Base-by-base conservation (phyloP, 1,140 invertebrate species). In the Homalodisca vitripennis region DNA sequence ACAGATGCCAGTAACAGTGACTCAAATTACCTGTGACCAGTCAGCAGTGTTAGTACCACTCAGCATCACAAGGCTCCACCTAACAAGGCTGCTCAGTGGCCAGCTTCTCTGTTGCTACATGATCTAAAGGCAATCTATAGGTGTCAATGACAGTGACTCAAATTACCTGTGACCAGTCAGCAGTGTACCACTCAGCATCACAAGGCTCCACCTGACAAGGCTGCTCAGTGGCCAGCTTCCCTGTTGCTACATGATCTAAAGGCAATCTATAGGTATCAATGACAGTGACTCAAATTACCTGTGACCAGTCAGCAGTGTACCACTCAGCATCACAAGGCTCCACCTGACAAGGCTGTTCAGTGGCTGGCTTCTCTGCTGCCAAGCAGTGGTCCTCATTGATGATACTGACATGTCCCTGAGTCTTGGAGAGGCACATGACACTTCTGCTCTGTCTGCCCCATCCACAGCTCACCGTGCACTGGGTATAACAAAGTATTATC, bases 381-480 rank as follows among this genome's bases (percentile, higher is more conserved):
- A 74, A 66, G 69, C 82, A 84, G 3, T 75, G 67, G 10, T 77
- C 74, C 1, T 74, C 70, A 24, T 75, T 6, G 31, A 70, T 51
- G 17, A 77, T 53, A 74, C 70, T 48, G 29, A 34, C 34, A 74
- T 75, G 67, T 78, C 81, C 24, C 31, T 81, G 80, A 1, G 62
- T 77, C 29, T 68, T 71, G 47, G 69, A 75, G 68, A 82, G 68
- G 75, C 90, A 92, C 62, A 84, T 81, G 0, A 87, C 79, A n/a
- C 86, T 82, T 66, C 83, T 84, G 1, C 82, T 80, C 69, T 88
- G 83, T 29, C 85, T 79, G 0, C 88, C 87, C 55, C 83, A 77
- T 13, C 88, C 87, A 71, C 89, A 90, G 2, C 80, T 74, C 0
- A 82, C 81, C 14, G 86, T 87, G 76, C 91, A 93, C 77, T 87